Conservation (phyloP, 2,888 invertebrate genomes). For the Orthonevra nobilis region DNA sequence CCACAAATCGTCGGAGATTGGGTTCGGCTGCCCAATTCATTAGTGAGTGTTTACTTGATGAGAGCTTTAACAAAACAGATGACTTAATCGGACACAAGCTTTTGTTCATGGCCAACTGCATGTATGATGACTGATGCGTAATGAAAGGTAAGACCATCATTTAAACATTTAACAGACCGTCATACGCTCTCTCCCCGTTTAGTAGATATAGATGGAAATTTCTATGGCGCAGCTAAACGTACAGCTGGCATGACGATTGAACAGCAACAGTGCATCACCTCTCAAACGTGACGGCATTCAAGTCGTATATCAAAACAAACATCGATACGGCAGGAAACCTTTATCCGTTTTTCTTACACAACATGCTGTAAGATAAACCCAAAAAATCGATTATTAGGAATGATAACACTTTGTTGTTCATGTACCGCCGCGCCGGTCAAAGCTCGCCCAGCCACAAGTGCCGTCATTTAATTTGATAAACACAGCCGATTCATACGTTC, state of each 20-base stretch:
- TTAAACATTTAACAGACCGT: too few species aligned
- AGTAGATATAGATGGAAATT: too few species aligned
- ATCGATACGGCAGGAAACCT: not conserved
- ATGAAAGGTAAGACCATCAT: too few species aligned
- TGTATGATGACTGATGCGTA: too few species aligned
- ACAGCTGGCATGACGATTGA: not conserved
- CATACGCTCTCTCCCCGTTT: too few species aligned
- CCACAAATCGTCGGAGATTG: too few species aligned
- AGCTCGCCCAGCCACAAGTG: not conserved
- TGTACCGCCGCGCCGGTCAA: not conserved
- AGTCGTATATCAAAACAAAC: conserved; percentile 6
- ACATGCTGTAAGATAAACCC: not conserved
- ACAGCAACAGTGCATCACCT: conserved; percentile 11
- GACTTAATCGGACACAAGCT: too few species aligned
- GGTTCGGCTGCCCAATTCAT: too few species aligned
- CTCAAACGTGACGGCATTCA: conserved; percentile 22
- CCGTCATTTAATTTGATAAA: conserved; percentile 28
- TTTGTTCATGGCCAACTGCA: too few species aligned
- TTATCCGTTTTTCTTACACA: not conserved
- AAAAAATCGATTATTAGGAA: not conserved
- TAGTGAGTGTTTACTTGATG: too few species aligned
- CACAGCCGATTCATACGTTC: conserved; percentile 23
- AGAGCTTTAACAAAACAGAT: too few species aligned
- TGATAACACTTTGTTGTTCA: conserved; percentile 6
- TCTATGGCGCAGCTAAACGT: too few species aligned